Conservation (phyloP, 2,113 vertebrate species). For the Grammomys dolichurus region DNA sequence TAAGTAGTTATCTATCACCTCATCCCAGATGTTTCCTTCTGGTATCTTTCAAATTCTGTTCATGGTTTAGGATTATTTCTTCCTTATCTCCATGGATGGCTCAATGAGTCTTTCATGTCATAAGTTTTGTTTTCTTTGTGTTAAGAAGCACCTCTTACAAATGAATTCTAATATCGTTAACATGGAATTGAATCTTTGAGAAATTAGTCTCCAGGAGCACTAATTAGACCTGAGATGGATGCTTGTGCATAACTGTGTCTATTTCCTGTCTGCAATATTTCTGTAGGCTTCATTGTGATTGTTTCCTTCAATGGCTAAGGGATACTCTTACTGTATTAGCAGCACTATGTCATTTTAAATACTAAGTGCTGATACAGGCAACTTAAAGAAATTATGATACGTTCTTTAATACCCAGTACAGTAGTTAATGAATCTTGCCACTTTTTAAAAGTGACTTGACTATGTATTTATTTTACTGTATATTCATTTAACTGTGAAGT, state of each 20-base stretch:
- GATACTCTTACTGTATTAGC: not conserved
- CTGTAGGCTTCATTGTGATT: not conserved
- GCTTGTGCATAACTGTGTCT: not conserved
- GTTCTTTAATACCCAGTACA: not conserved
- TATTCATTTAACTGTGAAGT: not conserved
- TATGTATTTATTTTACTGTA: not conserved
- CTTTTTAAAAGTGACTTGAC: not conserved
- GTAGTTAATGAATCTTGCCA: not conserved
- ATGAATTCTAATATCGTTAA: not conserved
- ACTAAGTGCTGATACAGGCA: not conserved
- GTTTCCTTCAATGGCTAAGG: not conserved
- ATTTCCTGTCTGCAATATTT: not conserved
- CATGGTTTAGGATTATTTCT: not conserved
- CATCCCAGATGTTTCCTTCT: not conserved
- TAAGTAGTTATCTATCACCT: too few relatives aligned
- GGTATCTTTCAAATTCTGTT: not conserved
- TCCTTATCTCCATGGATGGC: not conserved
- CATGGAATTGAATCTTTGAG: constrained; percentile 49
- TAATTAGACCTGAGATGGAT: constrained; percentile 39
- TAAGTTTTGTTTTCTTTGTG: constrained; percentile 35
- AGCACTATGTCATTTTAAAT: not conserved
- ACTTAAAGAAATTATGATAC: not conserved
- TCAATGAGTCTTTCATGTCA: not conserved
- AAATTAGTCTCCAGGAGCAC: constrained; percentile 30
- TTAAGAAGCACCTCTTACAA: not conserved